These are phyloP conservation scores for Drosophila tropicalis DNA, from an alignment of 1,140 invertebrate species.

Conservation along the genomic window DNA sequence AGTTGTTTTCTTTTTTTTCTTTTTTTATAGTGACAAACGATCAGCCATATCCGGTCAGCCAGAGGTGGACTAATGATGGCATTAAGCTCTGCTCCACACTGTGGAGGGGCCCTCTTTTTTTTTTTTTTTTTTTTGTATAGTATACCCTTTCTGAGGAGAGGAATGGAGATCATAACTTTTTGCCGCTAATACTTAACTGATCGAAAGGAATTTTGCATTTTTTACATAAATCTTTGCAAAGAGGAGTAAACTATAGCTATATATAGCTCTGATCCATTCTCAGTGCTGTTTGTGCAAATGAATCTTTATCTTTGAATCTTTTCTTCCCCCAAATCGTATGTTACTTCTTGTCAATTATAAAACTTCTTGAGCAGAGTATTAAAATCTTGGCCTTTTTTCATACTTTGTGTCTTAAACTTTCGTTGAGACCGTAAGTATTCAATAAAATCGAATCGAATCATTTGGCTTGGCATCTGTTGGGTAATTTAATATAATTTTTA, in stretches of 20 bases:
- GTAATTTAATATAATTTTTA: constrained; percentile 82
- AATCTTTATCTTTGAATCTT: no score
- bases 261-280: no score
- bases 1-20: constrained; percentile 28
- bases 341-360: no score
- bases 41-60: constrained; percentile 78
- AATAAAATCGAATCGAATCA: constrained; percentile 71
- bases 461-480: constrained; percentile 63
- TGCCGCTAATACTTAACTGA: no score
- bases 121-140: background rate
- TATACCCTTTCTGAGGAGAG: background rate
- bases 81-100: constrained; percentile 63
- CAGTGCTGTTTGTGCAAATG: no score
- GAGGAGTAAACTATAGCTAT: no score
- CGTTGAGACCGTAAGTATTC: constrained; percentile 69
- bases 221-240: background rate
- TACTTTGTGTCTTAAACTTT: constrained; percentile 31
- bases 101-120: background rate
- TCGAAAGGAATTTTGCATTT: no score
- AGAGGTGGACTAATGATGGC: constrained; percentile 71
- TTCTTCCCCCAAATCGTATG: no score
- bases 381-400: background rate
- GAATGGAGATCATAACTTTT: no score
- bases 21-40: constrained; percentile 73
- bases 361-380: constrained; percentile 23